These are phyloP conservation scores for Holothuria scabra DNA, from an alignment of 53 echinoderm and acorn worm species.

Conservation along the genomic window DNA sequence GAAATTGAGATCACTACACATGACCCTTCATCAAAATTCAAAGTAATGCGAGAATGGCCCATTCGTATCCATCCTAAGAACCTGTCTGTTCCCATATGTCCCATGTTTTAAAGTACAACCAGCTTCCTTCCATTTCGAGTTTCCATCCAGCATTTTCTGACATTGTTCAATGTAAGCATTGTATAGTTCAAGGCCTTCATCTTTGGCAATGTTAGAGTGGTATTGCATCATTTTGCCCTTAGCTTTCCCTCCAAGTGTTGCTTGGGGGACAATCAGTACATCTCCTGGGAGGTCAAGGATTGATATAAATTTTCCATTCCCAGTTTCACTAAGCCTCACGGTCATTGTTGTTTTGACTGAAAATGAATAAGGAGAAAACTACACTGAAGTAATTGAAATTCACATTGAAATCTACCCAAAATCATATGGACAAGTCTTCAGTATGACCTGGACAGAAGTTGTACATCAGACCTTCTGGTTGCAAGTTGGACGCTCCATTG, in stretches of 20 bases:
- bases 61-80: slow-evolving; percentile 66
- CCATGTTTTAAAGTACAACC: slow-evolving; percentile 60
- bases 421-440: too few species aligned
- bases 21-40: slow-evolving; percentile 64
- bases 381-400: neutral
- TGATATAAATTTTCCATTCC: slow-evolving; percentile 57
- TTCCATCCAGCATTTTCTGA: slow-evolving; percentile 15
- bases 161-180: slow-evolving; percentile 60
- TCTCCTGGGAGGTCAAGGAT: slow-evolving; percentile 77
- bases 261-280: slow-evolving; percentile 71
- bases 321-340: slow-evolving; percentile 61
- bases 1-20: too few species aligned
- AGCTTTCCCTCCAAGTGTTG: slow-evolving; percentile 81
- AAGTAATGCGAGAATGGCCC: slow-evolving; percentile 77
- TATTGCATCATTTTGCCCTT: slow-evolving; percentile 88
- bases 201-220: slow-evolving; percentile 77
- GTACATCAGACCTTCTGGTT: too few species aligned
- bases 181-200: slow-evolving; percentile 64
- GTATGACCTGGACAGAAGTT: too few species aligned
- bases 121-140: slow-evolving; percentile 54
- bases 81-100: slow-evolving; percentile 82
- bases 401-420: too few species aligned
- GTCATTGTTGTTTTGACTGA: slow-evolving; percentile 69
- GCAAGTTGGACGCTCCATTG: too few species aligned
- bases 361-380: neutral